Evolutionary conservation across 2,888 invertebrate genomes (phyloP).

Genomic region (Xiphydria camelus): DNA sequence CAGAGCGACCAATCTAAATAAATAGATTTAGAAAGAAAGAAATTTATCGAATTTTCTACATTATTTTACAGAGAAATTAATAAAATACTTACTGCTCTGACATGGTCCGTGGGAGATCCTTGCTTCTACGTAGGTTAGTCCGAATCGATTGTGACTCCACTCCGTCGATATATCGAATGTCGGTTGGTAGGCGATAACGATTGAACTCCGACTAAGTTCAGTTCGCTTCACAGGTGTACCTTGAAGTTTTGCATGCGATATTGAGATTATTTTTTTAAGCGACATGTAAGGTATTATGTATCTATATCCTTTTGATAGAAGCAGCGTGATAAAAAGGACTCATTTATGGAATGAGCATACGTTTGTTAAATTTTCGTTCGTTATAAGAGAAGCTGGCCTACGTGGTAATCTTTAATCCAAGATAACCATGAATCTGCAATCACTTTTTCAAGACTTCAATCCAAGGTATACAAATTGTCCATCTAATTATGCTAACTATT

Average conservation of each 20-base stretch:
- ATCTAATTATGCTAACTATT: constrained; percentile 13
- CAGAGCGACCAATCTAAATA: no score
- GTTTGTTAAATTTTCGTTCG: constrained; percentile 17
- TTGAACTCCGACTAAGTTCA: constrained; percentile 31
- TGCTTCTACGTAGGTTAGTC: constrained; percentile 5
- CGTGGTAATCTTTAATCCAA: constrained; percentile 20
- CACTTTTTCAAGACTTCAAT: constrained; percentile 88
- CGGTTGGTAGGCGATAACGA: background rate
- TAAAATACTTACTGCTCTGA: constrained; percentile 48
- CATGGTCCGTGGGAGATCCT: constrained; percentile 40
- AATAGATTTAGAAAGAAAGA: no score
- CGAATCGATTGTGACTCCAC: constrained; percentile 19
- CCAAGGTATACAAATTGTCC: constrained; percentile 73
- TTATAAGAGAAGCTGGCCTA: constrained; percentile 36
- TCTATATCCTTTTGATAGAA: constrained; percentile 15
- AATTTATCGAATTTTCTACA: constrained; percentile 1
- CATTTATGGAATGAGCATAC: constrained; percentile 17
- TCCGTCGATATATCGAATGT: constrained; percentile 15
- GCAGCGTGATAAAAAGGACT: background rate
- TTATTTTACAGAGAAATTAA: constrained; percentile 4
- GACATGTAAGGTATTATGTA: constrained; percentile 23
- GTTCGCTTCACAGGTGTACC: no score
- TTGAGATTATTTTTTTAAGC: constrained; percentile 21
- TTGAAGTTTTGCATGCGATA: constrained; percentile 25
- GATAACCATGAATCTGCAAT: constrained; percentile 79